Evolutionary conservation across 2,797 vertebrate genomes (phyloP).

Genomic region (Macropus fuliginosus): DNA sequence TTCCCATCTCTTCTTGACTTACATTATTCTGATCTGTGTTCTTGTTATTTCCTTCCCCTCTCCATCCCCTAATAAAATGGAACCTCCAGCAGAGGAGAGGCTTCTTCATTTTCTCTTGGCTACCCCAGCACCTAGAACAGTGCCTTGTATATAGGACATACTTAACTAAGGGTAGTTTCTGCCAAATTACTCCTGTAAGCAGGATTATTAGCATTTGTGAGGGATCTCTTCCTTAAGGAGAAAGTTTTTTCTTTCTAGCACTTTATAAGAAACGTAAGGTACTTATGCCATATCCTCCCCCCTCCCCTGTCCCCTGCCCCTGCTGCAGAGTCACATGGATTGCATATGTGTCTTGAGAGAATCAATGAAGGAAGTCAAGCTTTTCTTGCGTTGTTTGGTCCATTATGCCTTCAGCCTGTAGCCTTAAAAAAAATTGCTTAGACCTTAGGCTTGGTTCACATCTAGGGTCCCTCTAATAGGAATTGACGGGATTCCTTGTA

Average conservation of each 20-base stretch:
- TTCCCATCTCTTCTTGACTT: constrained; percentile 15
- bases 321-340: not conserved
- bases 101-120: not conserved
- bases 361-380: not conserved
- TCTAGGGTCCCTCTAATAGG: not conserved
- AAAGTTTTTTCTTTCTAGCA: constrained; percentile 41
- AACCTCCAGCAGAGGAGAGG: not conserved
- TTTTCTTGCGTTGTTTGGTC: not conserved
- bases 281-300: not conserved
- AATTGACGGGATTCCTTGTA: not conserved
- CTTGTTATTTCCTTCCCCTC: not conserved
- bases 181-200: constrained; percentile 62
- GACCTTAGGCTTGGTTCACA: not conserved
- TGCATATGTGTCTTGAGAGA: not conserved
- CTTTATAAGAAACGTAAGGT: not conserved
- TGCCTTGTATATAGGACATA: not conserved
- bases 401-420: not conserved
- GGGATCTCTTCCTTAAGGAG: constrained; percentile 45
- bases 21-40: constrained; percentile 57
- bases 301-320: not conserved
- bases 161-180: not conserved
- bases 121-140: not conserved
- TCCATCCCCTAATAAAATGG: not conserved
- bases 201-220: constrained; percentile 45
- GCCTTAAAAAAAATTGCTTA: not conserved